Evolutionary conservation across 2,113 vertebrate genomes (phyloP).

Genomic region (Rhegmatorhina hoffmannsi): DNA sequence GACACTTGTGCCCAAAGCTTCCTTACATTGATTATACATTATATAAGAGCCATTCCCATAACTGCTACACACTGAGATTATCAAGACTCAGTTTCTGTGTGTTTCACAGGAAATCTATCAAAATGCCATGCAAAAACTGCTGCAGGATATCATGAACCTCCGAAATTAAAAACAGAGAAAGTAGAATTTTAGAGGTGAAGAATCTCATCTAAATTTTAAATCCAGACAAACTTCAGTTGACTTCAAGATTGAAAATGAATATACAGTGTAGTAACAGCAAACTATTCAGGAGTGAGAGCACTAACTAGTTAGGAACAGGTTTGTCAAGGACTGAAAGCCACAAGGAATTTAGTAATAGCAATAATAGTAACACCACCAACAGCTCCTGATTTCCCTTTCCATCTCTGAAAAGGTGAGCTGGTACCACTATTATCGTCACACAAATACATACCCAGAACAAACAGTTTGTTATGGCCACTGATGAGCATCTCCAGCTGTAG

Average conservation of each 20-base stretch:
- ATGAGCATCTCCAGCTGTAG: background rate
- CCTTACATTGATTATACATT: background rate
- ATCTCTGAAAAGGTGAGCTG: background rate
- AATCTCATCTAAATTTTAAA: background rate
- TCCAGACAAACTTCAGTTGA: background rate
- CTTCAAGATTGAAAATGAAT: background rate
- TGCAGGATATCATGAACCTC: background rate
- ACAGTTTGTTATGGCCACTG: accelerated
- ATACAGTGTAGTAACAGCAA: background rate
- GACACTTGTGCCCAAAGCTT: background rate
- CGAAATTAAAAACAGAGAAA: background rate
- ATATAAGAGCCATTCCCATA: accelerated
- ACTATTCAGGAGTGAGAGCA: background rate
- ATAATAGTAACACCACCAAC: background rate
- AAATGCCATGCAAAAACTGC: background rate
- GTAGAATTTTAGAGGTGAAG: background rate
- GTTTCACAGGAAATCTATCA: background rate
- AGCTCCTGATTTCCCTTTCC: background rate
- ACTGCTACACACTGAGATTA: background rate
- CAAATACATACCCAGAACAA: background rate
- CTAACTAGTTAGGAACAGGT: accelerated
- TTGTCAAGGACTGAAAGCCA: background rate
- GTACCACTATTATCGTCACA: background rate
- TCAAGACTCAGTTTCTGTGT: background rate
- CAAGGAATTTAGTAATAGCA: background rate